Evolutionary conservation across 2,888 invertebrate species (phyloP).

Genomic region (Alsophila aescularia): DNA sequence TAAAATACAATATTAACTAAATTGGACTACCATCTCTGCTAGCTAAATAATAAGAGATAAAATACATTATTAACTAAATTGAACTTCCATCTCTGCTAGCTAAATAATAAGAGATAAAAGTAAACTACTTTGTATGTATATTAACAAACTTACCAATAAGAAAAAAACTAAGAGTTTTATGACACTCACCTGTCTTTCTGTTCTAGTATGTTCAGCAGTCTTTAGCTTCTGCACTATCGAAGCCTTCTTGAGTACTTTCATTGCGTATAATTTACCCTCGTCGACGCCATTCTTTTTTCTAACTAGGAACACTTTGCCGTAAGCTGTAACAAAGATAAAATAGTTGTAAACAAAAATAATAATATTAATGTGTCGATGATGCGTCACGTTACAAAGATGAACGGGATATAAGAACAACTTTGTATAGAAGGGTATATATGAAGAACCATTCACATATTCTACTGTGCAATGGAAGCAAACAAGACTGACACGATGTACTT

Average conservation of each 20-base stretch:
- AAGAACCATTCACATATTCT: too few species aligned
- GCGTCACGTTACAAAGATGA: neutral
- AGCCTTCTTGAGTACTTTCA: conserved; percentile 99
- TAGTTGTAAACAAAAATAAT: conserved; percentile 10
- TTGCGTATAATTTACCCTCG: conserved; percentile 96
- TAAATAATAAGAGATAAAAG: too few species aligned
- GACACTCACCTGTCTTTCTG: conserved; percentile 91
- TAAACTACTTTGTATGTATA: too few species aligned
- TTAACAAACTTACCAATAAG: too few species aligned
- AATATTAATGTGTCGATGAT: conserved; percentile 1
- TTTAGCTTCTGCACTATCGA: conserved; percentile 97
- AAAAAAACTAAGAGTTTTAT: neutral
- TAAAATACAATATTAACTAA: too few species aligned
- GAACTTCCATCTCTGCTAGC: too few species aligned
- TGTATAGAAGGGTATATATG: neutral
- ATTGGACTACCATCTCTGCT: too few species aligned
- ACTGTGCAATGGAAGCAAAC: too few species aligned
- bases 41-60: too few species aligned
- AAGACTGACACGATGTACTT: too few species aligned
- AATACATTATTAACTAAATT: too few species aligned
- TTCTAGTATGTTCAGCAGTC: conserved; percentile 98
- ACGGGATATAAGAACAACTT: neutral
- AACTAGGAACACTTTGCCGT: conserved; percentile 98
- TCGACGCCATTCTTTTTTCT: conserved; percentile 95
- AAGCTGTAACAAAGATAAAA: conserved; percentile 87